Percentiles rank a stretch among this genome's conserved stretches.
Evolutionary conservation across 2,888 invertebrate genomes (phyloP).

Genomic region (Sphecodes monilicornis): DNA sequence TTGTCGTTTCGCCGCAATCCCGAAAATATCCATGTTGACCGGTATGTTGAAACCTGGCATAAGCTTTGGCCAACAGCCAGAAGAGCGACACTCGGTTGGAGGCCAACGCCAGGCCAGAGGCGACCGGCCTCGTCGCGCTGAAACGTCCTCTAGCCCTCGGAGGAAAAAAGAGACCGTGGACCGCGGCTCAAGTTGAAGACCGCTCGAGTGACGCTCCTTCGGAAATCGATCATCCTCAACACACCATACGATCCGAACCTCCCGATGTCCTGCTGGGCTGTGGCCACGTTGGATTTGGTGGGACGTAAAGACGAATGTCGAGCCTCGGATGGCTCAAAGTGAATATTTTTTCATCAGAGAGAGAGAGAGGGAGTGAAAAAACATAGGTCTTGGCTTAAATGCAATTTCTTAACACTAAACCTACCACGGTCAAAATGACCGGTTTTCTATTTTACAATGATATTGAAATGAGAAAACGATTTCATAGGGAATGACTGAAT

Average conservation of each 20-base stretch:
- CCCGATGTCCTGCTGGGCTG: background rate
- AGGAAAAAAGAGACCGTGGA: slow-evolving; percentile 14
- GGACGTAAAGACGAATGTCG: background rate
- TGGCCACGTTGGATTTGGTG: background rate
- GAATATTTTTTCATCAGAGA: background rate
- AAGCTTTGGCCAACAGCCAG: slow-evolving; percentile 82
- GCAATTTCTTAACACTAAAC: too few relatives aligned
- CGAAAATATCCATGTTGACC: slow-evolving; percentile 83
- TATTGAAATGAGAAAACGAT: too few relatives aligned
- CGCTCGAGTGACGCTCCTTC: slow-evolving; percentile 42
- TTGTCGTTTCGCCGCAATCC: slow-evolving; percentile 76
- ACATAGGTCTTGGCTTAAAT: too few relatives aligned
- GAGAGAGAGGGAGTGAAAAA: too few relatives aligned
- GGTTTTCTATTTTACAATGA: too few relatives aligned
- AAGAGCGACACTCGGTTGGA: slow-evolving; percentile 72
- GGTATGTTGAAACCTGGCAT: slow-evolving; percentile 84
- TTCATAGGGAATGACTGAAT: too few relatives aligned
- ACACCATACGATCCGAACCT: background rate
- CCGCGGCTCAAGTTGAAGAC: slow-evolving; percentile 30
- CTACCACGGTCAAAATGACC: too few relatives aligned
- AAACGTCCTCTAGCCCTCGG: slow-evolving; percentile 50
- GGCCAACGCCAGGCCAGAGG: slow-evolving; percentile 71
- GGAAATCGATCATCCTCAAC: background rate
- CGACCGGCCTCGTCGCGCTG: slow-evolving; percentile 61
- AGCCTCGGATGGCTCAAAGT: background rate